phyloP scores from a whole-genome alignment of 2,888 invertebrate genomes.

The Geotrupes spiniger region DNA sequence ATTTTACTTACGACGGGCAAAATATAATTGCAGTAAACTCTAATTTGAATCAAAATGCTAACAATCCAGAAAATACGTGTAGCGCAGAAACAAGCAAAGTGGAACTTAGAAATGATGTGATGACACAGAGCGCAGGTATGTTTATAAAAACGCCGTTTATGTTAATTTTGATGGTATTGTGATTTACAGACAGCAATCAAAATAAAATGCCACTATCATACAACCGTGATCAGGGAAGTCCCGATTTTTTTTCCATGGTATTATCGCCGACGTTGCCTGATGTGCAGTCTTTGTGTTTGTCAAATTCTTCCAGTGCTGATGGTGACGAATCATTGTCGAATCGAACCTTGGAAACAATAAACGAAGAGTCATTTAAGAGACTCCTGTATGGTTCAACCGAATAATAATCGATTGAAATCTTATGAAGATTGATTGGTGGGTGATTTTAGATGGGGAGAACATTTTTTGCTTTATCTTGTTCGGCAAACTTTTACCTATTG shows the following conservation, averaged over 20 bases:
- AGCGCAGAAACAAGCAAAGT: too few species aligned
- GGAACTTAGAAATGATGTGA: too few species aligned
- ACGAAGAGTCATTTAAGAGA: slow-evolving; percentile 53
- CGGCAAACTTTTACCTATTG: too few species aligned
- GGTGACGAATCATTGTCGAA: slow-evolving; percentile 18
- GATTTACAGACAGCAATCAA: slow-evolving; percentile 2
- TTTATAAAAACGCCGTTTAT: too few species aligned
- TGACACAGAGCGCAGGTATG: too few species aligned
- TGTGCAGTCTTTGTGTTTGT: slow-evolving; percentile 62
- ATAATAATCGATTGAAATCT: slow-evolving; percentile 8
- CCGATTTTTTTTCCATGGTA: slow-evolving; percentile 50
- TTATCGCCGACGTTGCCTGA: slow-evolving; percentile 54
- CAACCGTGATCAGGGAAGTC: slow-evolving; percentile 24
- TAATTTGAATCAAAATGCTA: too few species aligned
- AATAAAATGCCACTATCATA: slow-evolving; percentile 23
- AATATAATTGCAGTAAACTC: slow-evolving; percentile 25
- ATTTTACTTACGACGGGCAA: slow-evolving; percentile 26
- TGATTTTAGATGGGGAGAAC: too few species aligned
- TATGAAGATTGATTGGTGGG: too few species aligned
- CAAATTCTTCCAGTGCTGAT: slow-evolving; percentile 9
- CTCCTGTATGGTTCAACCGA: slow-evolving; percentile 43
- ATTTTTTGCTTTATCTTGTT: too few species aligned
- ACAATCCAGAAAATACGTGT: too few species aligned
- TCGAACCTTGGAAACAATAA: slow-evolving; percentile 48
- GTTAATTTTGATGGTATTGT: too few species aligned